Base-by-base conservation (phyloP, 2,888 invertebrate species). In the Disparrhopalites patrizii region DNA sequence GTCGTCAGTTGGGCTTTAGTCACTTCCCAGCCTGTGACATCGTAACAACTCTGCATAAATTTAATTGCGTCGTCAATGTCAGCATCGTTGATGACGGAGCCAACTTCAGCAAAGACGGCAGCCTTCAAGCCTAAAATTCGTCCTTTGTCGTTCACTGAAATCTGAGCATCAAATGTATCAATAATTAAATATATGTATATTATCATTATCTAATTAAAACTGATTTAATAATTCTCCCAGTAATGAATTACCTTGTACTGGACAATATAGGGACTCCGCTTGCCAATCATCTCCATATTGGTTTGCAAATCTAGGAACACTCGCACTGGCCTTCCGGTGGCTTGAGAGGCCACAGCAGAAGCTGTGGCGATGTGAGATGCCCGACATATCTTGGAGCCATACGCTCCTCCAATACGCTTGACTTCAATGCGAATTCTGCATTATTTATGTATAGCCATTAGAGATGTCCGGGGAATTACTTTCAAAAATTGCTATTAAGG, bases 321-420 rank as follows among this genome's bases (percentile, higher is more conserved):
- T 28, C 89, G 83, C 0, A 89, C 87, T 0, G 92, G 90, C 57
- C 85, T 81, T 76, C 83, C 81, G 54, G 86, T 78, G 50, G 83
- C 82, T 69, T 85, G 78, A 0, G 88, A 85, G 0, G 87, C 91
- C 13, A 93, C 76, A 0, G 89, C 86, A 67, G 87, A 85, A 0
- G 87, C 87, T 30, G 85, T 82, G 0, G 87, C 83, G 0, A 85
- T 77, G 10, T 83, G 80, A 15, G 80, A 78, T 7, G 83, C 79
- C 3, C 90, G 82, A 0, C 85, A 82, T 54, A 90, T 85, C 79
- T 93, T 93, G 1, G 75, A 76, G 0, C 93, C 93, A 77, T 88
- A 93, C 0, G 81, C 89, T 15, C 93, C 93, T 1, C 93, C 93
- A 2, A 92, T 73, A 47, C 92, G 85, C 4, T 85, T 83, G 0